phyloP scores from a whole-genome alignment of 2,797 vertebrate species.

The Sparus aurata region DNA sequence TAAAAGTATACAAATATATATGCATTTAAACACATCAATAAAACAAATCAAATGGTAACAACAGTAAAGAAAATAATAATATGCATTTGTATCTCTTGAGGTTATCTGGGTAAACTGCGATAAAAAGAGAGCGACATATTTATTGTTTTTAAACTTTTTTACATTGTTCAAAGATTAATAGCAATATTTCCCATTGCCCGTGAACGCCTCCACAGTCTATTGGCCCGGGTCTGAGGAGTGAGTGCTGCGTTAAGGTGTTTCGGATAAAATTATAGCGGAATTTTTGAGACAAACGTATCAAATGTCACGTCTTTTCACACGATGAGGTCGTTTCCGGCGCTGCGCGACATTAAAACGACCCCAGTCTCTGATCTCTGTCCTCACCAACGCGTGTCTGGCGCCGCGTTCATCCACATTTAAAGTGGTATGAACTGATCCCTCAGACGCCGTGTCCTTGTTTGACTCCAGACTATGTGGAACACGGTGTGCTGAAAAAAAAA shows the following conservation, averaged over 20 bases:
- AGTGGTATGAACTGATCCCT: constrained; percentile 60
- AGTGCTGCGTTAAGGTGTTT: constrained; percentile 68
- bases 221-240: constrained; percentile 48
- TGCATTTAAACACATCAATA: too few species aligned
- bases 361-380: too few species aligned
- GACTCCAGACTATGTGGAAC: constrained; percentile 75
- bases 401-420: constrained; percentile 51
- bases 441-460: constrained; percentile 77
- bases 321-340: fast-evolving
- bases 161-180: too few species aligned
- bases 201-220: constrained; percentile 62
- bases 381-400: neutral
- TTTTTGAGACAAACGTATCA: constrained; percentile 41
- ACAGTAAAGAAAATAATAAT: too few species aligned
- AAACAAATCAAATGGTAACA: too few species aligned
- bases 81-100: neutral
- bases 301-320: neutral
- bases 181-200: neutral
- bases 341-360: neutral
- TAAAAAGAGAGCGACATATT: neutral
- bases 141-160: too few species aligned
- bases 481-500: constrained; percentile 69
- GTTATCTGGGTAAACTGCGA: neutral
- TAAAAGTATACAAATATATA: too few species aligned
- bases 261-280: constrained; percentile 54